Percentiles rank a stretch among this genome's conserved stretches.
These are phyloP conservation scores for Galerucella pusilla DNA, from an alignment of 2,888 invertebrate genomes.

Conservation along the genomic window DNA sequence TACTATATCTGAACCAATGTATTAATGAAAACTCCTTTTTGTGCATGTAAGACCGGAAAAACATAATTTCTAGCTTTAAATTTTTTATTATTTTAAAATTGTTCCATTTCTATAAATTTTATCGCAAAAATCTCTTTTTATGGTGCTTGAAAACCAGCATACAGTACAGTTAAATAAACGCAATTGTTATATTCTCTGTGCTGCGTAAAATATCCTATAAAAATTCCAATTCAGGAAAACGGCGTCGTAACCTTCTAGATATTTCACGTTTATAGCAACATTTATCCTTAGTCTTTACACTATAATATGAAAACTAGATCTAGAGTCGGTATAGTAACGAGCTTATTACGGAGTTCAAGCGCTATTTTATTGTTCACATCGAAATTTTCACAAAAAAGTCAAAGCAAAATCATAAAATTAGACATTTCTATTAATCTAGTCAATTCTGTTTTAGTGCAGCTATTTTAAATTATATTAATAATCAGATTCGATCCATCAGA, in stretches of 20 bases:
- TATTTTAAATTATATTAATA: background rate
- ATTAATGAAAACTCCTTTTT: background rate
- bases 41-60: background rate
- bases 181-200: conserved; percentile 52
- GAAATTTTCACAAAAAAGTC: conserved; percentile 33
- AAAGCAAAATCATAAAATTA: conserved; percentile 5
- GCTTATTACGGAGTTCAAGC: conserved; percentile 36
- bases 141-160: conserved; percentile 34
- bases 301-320: conserved; percentile 51
- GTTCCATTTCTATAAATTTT: background rate
- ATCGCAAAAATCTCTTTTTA: conserved; percentile 6
- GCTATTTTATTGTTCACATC: conserved; percentile 10
- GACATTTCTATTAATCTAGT: background rate
- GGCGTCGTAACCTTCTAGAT: conserved; percentile 55
- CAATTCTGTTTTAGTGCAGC: background rate
- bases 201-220: conserved; percentile 53
- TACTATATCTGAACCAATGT: too few species aligned
- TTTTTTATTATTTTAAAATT: background rate
- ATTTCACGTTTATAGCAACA: conserved; percentile 55
- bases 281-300: conserved; percentile 53
- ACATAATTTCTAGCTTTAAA: background rate
- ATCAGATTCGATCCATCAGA: too few species aligned
- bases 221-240: conserved; percentile 56
- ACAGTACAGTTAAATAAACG: conserved; percentile 44
- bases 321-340: conserved; percentile 42